Evolutionary conservation across 2,797 vertebrate genomes (phyloP), one percentile per base, ranked within the genome.

Genomic region (Otolemur crassicaudatus): DNA sequence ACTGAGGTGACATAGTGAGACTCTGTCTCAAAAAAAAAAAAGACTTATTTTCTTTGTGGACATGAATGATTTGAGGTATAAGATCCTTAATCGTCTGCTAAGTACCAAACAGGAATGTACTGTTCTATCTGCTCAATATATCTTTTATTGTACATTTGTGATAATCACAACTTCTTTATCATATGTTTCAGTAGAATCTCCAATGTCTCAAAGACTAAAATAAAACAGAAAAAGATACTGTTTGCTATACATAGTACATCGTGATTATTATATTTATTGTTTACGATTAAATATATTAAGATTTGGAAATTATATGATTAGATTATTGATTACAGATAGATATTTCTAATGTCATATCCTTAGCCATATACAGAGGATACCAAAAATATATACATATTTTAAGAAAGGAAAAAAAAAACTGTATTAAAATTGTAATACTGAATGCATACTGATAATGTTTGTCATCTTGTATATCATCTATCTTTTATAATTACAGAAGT

Each of bases 261-360:
- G 73, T 70, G 7, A 53, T 13, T 19, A 40, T 97, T 79, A 22
- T 76, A 1, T 97, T 94, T 96, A 70, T 29, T 53, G 63, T 53
- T 87, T n/a, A 96, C 95, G 27, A 69, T 63, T 90, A 87, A 7
- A 97, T 69, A 86, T 58, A 63, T 87, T n/a, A 96, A 95, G 25
- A 69, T 63, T 90, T 86, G 8, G 97, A 86, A 58, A 67, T 65
- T 53, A 85, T n/a, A 96, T 95, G 25, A 69, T 63, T 90, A 87
- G 7, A 81, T 70, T 75, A 31, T 92, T 94, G 10, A 83, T 87
- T 81, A 77, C 3, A 61, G 23, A 53, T 23, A 29, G 61, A 65
- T 40, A 79, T 69, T 84, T 86, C 22, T 43, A 61, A 76, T 49
- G 5, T 70, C 79, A 43, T 73, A 82, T 75, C n/a, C 29, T 82